phyloP scores from a whole-genome alignment of 2,888 invertebrate species.

The Cephus spinipes region DNA sequence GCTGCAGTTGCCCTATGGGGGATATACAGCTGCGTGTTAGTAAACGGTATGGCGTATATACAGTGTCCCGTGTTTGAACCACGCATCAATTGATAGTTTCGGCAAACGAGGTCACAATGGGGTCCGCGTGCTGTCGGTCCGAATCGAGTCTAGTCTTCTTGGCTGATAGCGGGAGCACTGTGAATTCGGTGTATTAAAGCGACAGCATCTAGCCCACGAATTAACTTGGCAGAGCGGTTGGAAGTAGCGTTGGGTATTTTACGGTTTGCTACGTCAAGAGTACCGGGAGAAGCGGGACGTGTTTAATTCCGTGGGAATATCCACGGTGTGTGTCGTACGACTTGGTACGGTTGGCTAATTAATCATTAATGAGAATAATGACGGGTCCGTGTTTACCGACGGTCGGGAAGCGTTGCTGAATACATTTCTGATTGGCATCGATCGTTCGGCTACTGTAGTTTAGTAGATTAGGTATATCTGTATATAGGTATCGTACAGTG shows the following conservation, averaged over 20 bases:
- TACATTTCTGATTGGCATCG: background rate
- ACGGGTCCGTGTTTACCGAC: background rate
- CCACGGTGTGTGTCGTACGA: background rate
- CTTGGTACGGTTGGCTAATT: background rate
- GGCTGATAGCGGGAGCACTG: background rate
- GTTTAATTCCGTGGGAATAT: background rate
- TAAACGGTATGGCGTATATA: background rate
- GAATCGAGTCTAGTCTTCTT: background rate
- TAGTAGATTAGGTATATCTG: background rate
- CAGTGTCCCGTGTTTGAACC: background rate
- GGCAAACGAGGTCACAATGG: constrained; percentile 47
- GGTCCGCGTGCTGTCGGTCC: constrained; percentile 2
- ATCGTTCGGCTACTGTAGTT: background rate
- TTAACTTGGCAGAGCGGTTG: background rate
- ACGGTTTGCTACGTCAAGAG: background rate
- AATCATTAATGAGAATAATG: background rate
- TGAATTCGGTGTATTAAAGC: background rate
- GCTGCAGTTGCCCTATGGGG: constrained; percentile 36
- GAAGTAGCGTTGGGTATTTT: background rate
- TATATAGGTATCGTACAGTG: background rate
- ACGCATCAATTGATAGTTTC: constrained; percentile 60
- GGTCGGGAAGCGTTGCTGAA: background rate
- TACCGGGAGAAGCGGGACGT: background rate
- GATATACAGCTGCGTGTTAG: background rate
- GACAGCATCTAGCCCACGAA: background rate